Evolutionary conservation across 2,797 vertebrate species (phyloP).

Genomic region (Premnoplex brunnescens): DNA sequence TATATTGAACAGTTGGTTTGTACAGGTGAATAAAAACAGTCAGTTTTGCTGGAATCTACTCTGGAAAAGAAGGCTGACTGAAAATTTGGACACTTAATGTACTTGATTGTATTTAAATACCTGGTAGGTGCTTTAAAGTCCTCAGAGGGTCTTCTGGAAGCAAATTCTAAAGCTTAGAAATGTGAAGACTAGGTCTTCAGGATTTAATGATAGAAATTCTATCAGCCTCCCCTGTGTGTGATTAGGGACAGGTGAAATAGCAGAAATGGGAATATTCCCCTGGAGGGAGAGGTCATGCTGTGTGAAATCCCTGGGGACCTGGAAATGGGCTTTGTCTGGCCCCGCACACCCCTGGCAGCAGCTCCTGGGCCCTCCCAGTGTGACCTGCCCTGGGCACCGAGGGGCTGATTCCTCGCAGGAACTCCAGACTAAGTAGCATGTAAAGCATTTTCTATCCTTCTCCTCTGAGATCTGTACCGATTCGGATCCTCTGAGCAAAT

Average conservation of each 20-base stretch:
- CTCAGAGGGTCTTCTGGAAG: not conserved
- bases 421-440: not conserved
- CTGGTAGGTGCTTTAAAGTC: not conserved
- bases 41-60: not conserved
- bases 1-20: not conserved
- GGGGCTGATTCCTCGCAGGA: not conserved
- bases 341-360: not conserved
- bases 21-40: not conserved
- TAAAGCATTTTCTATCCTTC: not conserved
- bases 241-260: not conserved
- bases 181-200: not conserved
- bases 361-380: not conserved
- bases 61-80: not conserved
- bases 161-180: not conserved
- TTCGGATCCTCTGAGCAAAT: not conserved
- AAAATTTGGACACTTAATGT: not conserved
- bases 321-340: not conserved
- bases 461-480: not conserved
- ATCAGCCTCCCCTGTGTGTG: not conserved
- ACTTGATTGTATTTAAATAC: not conserved
- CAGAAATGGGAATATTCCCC: not conserved
- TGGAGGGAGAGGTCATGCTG: not conserved
- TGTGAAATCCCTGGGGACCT: not conserved
- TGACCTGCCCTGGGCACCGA: not conserved
- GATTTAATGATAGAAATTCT: not conserved